Evolutionary conservation across 2,888 invertebrate species (phyloP).

Genomic region (Drosophila hamatofila): DNA sequence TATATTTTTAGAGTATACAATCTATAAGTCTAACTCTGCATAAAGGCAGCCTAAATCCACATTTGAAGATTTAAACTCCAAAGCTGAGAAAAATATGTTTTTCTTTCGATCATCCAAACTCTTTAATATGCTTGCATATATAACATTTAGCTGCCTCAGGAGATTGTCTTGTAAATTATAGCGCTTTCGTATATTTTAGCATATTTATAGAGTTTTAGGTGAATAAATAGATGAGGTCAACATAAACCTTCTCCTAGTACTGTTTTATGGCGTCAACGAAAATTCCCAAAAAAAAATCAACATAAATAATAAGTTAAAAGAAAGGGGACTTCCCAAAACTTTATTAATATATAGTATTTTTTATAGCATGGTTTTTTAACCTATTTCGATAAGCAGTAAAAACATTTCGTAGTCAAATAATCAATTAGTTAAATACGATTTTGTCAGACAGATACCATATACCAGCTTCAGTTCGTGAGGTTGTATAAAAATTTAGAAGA

Average conservation of each 20-base stretch:
- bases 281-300: background rate
- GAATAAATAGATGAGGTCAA: background rate
- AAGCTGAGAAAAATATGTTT: background rate
- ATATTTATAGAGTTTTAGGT: background rate
- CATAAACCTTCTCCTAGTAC: background rate
- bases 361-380: background rate
- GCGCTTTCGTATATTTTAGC: background rate
- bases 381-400: background rate
- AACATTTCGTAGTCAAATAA: too few species aligned
- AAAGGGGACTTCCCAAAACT: background rate
- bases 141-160: background rate
- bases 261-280: background rate
- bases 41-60: background rate
- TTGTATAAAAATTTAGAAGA: too few species aligned
- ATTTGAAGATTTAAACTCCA: background rate
- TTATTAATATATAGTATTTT: background rate
- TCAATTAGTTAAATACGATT: too few species aligned
- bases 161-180: background rate
- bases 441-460: too few species aligned
- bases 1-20: background rate
- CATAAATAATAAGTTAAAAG: background rate
- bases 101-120: background rate
- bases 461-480: too few species aligned
- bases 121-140: background rate
- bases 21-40: background rate